Evolutionary conservation across 2,888 invertebrate species (phyloP), one percentile per base, ranked within the genome.

Genomic region (Andrena fulva): DNA sequence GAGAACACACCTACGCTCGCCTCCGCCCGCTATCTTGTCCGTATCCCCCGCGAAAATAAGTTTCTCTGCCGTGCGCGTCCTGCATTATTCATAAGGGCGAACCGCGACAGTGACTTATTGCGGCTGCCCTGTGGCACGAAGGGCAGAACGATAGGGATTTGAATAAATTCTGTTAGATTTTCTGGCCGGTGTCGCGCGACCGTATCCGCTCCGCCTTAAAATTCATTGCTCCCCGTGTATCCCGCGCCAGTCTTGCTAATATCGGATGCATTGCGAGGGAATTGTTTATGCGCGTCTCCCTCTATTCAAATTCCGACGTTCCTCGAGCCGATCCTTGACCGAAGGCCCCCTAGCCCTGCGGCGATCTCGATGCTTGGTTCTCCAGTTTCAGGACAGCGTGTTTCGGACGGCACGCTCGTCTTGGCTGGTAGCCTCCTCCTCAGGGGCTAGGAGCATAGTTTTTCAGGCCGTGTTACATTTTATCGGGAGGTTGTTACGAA

Each of bases 41-140:
- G 78, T 64, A 64, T 52, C 29, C 73, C 73, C 64, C 69, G 68
- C 64, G 42, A 74, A 77, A 70, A 79, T 79, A 78, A 78, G 76
- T 72, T 62, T 48, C 70, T 31, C 76, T 63, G 59, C 70, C 75
- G 56, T 10, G 56, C 31, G 56, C 56, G 71, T 66, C 81, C 77
- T 91, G 85, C 89, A 90, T 90, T 91, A 90, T 90, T 90, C 91
- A 90, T 89, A 80, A 70, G 83, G 76, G 71, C 75, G 71, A 85
- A 80, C 85, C 74, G 69, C 81, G 85, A 84, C 87, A 84, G 77
- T 90, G 90, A 91, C 89, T 91, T 91, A 90, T 90, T 85, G 89
- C 86, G 69, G 62, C 66, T 79, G 73, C 63, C 82, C 82, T 77
- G 68, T 66, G 74, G 69, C 77, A 80, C 60, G 78, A 85, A 77